These are phyloP conservation scores for Drosophila busckii DNA, from an alignment of 1,140 invertebrate genomes.

Conservation along the genomic window DNA sequence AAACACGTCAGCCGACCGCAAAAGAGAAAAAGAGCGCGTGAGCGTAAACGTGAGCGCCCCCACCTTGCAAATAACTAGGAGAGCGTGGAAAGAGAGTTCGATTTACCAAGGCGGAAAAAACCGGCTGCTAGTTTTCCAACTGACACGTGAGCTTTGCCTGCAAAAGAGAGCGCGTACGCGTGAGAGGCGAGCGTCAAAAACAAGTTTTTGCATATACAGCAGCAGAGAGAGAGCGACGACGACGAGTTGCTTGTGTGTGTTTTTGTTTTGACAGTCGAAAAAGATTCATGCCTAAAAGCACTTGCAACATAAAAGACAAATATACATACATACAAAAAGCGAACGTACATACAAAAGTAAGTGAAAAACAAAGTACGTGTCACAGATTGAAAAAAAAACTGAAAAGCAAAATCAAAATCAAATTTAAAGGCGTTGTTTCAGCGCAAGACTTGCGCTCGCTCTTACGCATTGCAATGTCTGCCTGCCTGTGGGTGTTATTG, in stretches of 20 bases:
- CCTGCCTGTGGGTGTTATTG: slow-evolving; percentile 15
- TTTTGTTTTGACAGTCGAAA: slow-evolving; percentile 22
- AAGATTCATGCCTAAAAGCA: too few species aligned
- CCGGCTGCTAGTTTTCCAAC: slow-evolving; percentile 49
- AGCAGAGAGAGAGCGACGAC: slow-evolving; percentile 5
- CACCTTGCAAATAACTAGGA: not conserved
- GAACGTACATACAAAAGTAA: too few species aligned
- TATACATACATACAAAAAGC: too few species aligned
- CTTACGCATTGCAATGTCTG: slow-evolving; percentile 1
- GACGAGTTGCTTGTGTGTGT: slow-evolving; percentile 6
- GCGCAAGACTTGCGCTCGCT: slow-evolving; percentile 13
- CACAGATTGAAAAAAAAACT: too few species aligned
- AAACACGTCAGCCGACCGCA: slow-evolving; percentile 55
- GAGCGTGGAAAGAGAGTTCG: too few species aligned
- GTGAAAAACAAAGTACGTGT: too few species aligned
- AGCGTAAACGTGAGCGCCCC: slow-evolving; percentile 7
- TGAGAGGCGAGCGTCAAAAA: slow-evolving; percentile 42
- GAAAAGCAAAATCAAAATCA: too few species aligned
- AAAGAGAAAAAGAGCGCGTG: slow-evolving; percentile 6
- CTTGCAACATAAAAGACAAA: too few species aligned
- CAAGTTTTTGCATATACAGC: slow-evolving; percentile 50
- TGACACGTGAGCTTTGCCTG: slow-evolving; percentile 45
- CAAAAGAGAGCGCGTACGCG: not conserved
- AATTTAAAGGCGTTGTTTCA: too few species aligned
- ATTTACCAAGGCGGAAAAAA: slow-evolving; percentile 26